These are phyloP conservation scores for Pogonognathellus flavescens DNA, from an alignment of 1,140 invertebrate species.

Conservation along the genomic window DNA sequence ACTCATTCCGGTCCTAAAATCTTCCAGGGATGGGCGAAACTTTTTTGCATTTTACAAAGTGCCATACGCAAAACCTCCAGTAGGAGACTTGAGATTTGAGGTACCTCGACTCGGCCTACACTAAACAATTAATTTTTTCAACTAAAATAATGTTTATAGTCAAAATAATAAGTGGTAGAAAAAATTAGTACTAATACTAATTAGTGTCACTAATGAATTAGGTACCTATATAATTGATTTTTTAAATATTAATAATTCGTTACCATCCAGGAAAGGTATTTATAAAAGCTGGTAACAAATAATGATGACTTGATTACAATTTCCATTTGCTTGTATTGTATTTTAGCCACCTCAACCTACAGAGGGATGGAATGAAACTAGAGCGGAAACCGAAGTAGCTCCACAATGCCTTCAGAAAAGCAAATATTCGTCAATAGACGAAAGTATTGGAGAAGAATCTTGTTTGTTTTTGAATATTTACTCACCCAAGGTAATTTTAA, in stretches of 20 bases:
- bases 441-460: conserved; percentile 70
- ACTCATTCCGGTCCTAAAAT: neutral
- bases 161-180: no score
- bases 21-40: conserved; percentile 28
- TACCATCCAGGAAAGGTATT: neutral
- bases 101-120: neutral
- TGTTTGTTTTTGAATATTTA: conserved; percentile 75
- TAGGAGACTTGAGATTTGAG: conserved; percentile 28
- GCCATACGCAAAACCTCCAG: conserved; percentile 50
- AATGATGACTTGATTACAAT: no score
- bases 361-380: conserved; percentile 64
- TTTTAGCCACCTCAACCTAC: conserved; percentile 1
- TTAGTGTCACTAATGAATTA: no score
- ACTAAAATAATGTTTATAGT: no score
- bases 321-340: neutral
- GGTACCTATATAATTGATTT: neutral
- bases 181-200: no score
- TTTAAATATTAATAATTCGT: neutral
- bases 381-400: conserved; percentile 62
- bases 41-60: conserved; percentile 55
- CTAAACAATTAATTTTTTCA: neutral
- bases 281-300: neutral
- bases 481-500: conserved; percentile 68
- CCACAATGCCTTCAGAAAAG: conserved; percentile 66
- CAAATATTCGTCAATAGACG: conserved; percentile 17